Evolutionary conservation across 2,113 vertebrate species (phyloP), one percentile per base, ranked within the genome.

Genomic region (Corythornis madagascariensis): DNA sequence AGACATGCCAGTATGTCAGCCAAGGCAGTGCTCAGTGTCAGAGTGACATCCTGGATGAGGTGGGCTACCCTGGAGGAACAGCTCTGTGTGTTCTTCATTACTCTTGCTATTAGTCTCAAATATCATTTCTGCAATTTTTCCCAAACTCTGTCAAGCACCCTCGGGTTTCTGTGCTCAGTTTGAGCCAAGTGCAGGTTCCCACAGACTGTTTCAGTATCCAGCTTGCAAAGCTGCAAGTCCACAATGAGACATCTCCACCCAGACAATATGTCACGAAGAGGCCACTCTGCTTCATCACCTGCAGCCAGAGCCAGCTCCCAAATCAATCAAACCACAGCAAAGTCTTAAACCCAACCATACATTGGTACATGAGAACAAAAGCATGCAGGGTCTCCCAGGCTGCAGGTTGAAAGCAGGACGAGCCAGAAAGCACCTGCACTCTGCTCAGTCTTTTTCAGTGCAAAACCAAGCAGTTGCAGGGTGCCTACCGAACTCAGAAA

Each of bases 201-300:
- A 61, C 10, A 53, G 25, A 55, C 7, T 1, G 0, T 43, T 89
- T 65, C 2, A 4, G 45, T 24, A 86, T 4, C 26, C 9, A 57
- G 61, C 52, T 65, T 55, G 55, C 47, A 91, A 57, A 79, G 50
- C 25, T 50, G 11, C 24, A 87, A 63, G 52, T 38, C 52, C 47
- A 48, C 11, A 4, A 8, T 0, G 6, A 81, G 28, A 56, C 1
- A 52, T 10, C 28, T n/a, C 42, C 66, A 71, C 13, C 38, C 60
- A 80, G 21, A 18, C 0, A 0, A 20, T n/a, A 29, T 0, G 1
- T 20, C 38, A 61, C 1, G 18, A 63, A 76, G 25, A 59, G 24
- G 10, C 25, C 55, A 21, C 38, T 28, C n/a, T n/a, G 29, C 56
- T 57, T 69, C 11, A 9, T 29, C 55, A 63, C 28, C 50, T 76